Percentiles rank a stretch among this genome's conserved stretches.
Conservation (phyloP, 2,888 invertebrate genomes). For the Sericinus montela region DNA sequence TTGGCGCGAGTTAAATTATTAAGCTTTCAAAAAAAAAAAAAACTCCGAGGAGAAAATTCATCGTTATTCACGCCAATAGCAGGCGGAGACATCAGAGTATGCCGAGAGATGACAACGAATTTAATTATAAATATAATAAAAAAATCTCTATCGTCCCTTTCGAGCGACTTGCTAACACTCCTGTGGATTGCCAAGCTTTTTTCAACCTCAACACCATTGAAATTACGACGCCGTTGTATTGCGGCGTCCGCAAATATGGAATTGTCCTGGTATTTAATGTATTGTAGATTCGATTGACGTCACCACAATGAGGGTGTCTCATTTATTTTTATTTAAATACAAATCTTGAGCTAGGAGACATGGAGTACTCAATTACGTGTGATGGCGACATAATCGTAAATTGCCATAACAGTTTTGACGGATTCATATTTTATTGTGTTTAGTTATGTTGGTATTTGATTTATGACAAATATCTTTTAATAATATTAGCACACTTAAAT, state of each 20-base stretch:
- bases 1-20: conserved; percentile 41
- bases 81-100: conserved; percentile 61
- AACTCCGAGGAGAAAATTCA: conserved; percentile 48
- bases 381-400: conserved; percentile 2
- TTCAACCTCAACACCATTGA: conserved; percentile 40
- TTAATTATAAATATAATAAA: conserved; percentile 79
- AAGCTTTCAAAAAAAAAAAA: conserved; percentile 48
- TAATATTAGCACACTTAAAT: too few relatives aligned
- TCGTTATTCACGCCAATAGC: conserved; percentile 69
- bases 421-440: conserved; percentile 25
- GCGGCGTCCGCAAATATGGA: conserved; percentile 31
- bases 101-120: conserved; percentile 73
- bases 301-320: conserved; percentile 66
- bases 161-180: conserved; percentile 40
- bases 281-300: conserved; percentile 69
- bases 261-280: conserved; percentile 55
- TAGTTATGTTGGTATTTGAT: not conserved
- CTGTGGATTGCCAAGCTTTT: conserved; percentile 44
- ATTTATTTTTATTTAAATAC: conserved; percentile 64
- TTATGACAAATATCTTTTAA: not conserved
- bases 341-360: conserved; percentile 53
- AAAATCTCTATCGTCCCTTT: conserved; percentile 67
- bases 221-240: conserved; percentile 31
- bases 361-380: conserved; percentile 49
- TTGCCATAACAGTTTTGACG: conserved; percentile 28